phyloP scores from a whole-genome alignment of 2,888 invertebrate genomes.

The Cantharis rustica region DNA sequence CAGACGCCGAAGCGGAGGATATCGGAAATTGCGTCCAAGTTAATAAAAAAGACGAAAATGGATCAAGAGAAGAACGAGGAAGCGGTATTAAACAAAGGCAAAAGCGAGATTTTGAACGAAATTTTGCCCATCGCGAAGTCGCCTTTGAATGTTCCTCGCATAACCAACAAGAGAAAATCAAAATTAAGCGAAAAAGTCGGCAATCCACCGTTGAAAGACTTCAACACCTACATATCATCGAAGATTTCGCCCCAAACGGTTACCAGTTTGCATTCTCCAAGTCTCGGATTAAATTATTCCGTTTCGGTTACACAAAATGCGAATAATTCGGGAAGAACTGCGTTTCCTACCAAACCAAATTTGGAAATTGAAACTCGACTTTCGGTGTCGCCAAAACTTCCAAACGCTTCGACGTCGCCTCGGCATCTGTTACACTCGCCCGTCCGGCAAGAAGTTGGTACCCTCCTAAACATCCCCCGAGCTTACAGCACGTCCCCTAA shows the following conservation, averaged over 20 bases:
- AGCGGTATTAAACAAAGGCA: not conserved
- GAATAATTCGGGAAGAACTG: not conserved
- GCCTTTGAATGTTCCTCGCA: constrained; percentile 1
- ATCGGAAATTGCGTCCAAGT: constrained; percentile 50
- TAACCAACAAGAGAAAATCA: not conserved
- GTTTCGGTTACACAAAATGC: constrained; percentile 44
- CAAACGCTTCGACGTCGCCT: not conserved
- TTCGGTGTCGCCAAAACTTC: constrained; percentile 1
- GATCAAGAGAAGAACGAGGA: constrained; percentile 36
- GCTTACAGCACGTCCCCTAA: not conserved
- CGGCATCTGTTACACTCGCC: not conserved
- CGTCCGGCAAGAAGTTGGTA: not conserved
- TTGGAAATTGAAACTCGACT: not conserved
- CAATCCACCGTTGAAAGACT: constrained; percentile 27
- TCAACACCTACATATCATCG: constrained; percentile 33
- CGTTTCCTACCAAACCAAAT: not conserved
- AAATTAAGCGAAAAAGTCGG: not conserved
- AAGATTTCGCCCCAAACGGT: constrained; percentile 38
- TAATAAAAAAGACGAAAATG: constrained; percentile 49
- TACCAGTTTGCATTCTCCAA: constrained; percentile 48
- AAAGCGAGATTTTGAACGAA: constrained; percentile 27
- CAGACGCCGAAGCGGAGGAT: constrained; percentile 43
- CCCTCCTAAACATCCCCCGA: not conserved
- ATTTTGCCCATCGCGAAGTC: not conserved
- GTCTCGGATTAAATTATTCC: constrained; percentile 52